phyloP scores from a whole-genome alignment of 2,888 invertebrate genomes.

The Aporophyla lueneburgensis region DNA sequence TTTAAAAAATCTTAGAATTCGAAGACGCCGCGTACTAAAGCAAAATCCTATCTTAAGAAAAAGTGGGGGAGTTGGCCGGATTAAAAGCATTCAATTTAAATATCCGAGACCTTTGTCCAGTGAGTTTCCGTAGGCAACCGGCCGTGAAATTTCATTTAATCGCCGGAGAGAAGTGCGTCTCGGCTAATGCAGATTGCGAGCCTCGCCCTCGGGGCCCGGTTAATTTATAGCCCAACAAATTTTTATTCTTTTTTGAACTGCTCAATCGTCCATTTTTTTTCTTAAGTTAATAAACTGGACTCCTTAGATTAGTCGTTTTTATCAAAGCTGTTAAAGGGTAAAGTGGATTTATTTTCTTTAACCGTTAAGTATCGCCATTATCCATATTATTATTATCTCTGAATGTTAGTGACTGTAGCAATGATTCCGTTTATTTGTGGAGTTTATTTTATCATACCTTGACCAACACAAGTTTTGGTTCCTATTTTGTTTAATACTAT shows the following conservation, averaged over 20 bases:
- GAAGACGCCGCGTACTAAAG: conserved; percentile 66
- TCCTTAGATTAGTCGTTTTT: conserved; percentile 70
- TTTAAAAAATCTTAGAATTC: conserved; percentile 59
- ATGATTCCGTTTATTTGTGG: conserved; percentile 24
- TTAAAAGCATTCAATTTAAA: conserved; percentile 89
- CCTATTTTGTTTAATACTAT: too few species aligned
- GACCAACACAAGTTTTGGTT: too few species aligned
- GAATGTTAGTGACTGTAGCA: conserved; percentile 28
- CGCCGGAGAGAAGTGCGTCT: conserved; percentile 88
- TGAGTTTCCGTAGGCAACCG: conserved; percentile 85
- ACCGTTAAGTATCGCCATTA: conserved; percentile 56
- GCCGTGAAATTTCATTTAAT: conserved; percentile 90
- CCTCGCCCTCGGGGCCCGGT: conserved; percentile 81
- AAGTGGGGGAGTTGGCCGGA: conserved; percentile 79
- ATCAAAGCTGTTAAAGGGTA: conserved; percentile 73
- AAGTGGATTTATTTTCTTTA: conserved; percentile 68
- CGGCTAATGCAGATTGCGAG: conserved; percentile 89
- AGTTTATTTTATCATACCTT: not conserved
- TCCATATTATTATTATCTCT: conserved; percentile 55
- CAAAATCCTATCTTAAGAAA: conserved; percentile 74
- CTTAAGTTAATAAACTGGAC: conserved; percentile 67
- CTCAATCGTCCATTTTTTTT: conserved; percentile 83
- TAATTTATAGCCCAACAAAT: conserved; percentile 89
- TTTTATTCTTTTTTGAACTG: conserved; percentile 88
- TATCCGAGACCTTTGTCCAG: conserved; percentile 88